Evolutionary conservation across 2,888 invertebrate species (phyloP).

Genomic region (Spatulosminthurus flaviceps): DNA sequence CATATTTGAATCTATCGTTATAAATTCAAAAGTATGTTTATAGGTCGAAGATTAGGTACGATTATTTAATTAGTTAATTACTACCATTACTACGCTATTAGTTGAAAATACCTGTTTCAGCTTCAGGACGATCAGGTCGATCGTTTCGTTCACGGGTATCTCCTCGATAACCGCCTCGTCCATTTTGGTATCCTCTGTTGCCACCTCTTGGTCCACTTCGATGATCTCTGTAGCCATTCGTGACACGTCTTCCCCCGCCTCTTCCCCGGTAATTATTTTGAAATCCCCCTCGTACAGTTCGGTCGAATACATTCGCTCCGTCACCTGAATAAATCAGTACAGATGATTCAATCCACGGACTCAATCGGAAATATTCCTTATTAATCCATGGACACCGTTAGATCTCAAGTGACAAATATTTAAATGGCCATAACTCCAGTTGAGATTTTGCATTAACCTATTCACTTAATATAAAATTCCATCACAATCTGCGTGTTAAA

Average conservation of each 20-base stretch:
- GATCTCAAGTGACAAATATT: too few relatives aligned
- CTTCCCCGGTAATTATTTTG: conserved; percentile 48
- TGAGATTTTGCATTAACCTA: conserved; percentile 44
- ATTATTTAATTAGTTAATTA: too few relatives aligned
- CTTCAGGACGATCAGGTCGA: conserved; percentile 49
- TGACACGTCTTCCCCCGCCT: conserved; percentile 47
- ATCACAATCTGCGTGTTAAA: too few relatives aligned
- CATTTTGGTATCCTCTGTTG: conserved; percentile 44
- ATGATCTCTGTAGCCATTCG: conserved; percentile 51
- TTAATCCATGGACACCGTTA: too few relatives aligned
- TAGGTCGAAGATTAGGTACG: too few relatives aligned
- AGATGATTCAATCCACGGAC: conserved; percentile 45
- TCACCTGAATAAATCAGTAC: conserved; percentile 38
- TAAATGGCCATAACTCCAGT: too few relatives aligned
- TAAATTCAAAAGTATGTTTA: too few relatives aligned
- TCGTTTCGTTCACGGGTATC: conserved; percentile 33
- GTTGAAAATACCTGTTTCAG: conserved; percentile 38
- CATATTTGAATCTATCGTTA: conserved; percentile 38
- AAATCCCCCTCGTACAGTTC: conserved; percentile 50
- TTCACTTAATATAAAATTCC: neutral
- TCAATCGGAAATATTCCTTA: too few relatives aligned
- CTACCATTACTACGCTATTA: neutral
- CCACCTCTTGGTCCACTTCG: conserved; percentile 40
- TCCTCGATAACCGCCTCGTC: conserved; percentile 44
- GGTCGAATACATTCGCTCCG: conserved; percentile 45